Base-by-base conservation (phyloP, 2,888 invertebrate genomes). In the Caenorhabditis doughertyi region DNA sequence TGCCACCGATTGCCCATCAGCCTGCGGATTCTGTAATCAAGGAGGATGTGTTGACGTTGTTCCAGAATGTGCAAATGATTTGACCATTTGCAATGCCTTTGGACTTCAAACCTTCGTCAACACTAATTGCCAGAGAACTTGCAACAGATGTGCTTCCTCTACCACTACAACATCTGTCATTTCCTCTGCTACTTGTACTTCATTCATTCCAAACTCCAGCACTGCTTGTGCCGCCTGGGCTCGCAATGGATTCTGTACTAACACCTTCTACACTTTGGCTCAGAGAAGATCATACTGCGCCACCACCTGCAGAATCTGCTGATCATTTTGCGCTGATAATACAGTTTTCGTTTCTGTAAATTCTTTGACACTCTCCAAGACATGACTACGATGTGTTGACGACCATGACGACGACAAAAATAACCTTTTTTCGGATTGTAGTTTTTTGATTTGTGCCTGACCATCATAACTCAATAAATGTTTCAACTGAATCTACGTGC, bases 31-130 rank as follows among this genome's bases (percentile, higher is more conserved):
- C 81, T 84, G 84, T 62, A 62, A 65, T 39, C 29, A 49, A 29
- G 85, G 85, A 35, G 84, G 84, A 27, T 85, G 85, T 18, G 74
- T 85, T 42, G 85, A 85, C 35, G 84, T 77, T 13, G 79, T 74
- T 13, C 53, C 73, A 39, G 80, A 85, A n/a, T 85, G 85, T 35
- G 82, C 71, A 35, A 80, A 79, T n/a, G 81, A 84, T 42, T n/a
- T 32, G 0, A 42, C 56, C 21, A 84, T 84, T 60, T 84, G 84
- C 35, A 25, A 11, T n/a, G 71, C 55, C 56, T 65, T 64, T n/a
- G 74, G 64, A 23, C 51, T 82, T 39, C 67, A 79, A 35, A 42
- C 60, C 27, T 84, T 85, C 56, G 82, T 79, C 3, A 76, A 72
- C 35, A 25, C 35, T 16, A 68, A 77, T 53, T 77, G 77, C 68